Evolutionary conservation across 2,888 invertebrate genomes (phyloP), one percentile per base, ranked within the genome.

Genomic region (Ormyrus pomaceus): DNA sequence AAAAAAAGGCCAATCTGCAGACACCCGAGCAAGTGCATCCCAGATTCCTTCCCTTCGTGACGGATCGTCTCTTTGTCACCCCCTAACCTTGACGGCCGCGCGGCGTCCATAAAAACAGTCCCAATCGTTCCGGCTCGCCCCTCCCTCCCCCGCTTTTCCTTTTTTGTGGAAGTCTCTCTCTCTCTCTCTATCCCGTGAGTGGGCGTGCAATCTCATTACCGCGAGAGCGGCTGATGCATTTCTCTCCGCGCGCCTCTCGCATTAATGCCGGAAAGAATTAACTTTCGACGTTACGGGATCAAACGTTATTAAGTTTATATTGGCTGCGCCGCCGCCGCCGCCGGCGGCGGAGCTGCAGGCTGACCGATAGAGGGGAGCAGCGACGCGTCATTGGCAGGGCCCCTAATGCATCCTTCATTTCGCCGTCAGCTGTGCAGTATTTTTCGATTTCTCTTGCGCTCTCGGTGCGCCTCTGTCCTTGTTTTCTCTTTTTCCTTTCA

Each of bases 231-330:
- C 83, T 75, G 82, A 83, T 85, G 86, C 87, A 87, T 87, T 88
- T 72, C 62, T 61, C 55, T 53, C n/a, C 34, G 86, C 88, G 87
- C 87, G 86, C 86, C 83, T 84, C 86, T 10, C 84, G 87, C 89
- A 89, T 89, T 89, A 89, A 88, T 90, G 86, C 88, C 88, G 85
- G 87, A 87, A 88, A 88, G 87, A 88, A 90, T 89, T 89, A 89
- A 88, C 87, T 89, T 89, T 89, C 86, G 84, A 86, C 86, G 86
- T 87, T 86, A 86, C 82, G 85, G 87, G 86, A 89, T 89, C 87
- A 88, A 87, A 87, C 87, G 86, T 88, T 87, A 88, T 88, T 87
- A 87, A 88, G 86, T 88, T 89, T 87, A 86, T 87, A 88, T 88
- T 88, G 87, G 85, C 85, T 84, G 81, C 34, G 34, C 79, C 83